Base-by-base conservation (phyloP, 1,140 invertebrate genomes). In the Carposina sasakii region DNA sequence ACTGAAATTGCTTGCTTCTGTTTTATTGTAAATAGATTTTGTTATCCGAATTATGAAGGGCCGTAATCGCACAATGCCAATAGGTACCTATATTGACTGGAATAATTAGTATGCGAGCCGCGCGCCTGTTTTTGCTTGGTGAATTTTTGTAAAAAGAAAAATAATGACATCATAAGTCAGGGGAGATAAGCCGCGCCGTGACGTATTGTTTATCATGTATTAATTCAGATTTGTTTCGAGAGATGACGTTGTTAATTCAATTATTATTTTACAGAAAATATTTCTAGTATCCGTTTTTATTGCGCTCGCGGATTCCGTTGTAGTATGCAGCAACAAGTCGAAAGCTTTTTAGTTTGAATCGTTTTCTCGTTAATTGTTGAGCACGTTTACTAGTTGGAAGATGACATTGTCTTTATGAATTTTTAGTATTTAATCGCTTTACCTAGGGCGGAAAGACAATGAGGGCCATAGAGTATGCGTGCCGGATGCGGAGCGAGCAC, bases 151-250 rank as follows among this genome's bases (percentile, higher is more conserved):
- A 71, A 76, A 81, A 78, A 73, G 59, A 68, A 63, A 78, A 73
- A 76, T 81, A 81, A 84, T 84, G 73, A 81, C 72, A 73, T 78
- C 71, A 70, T 67, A 67, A 67, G 75, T 76, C 71, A 72, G 64
- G 54, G 62, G 63, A 79, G 76, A 84, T 84, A 78, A 81, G 67
- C 55, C 59, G 66, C 62, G 72, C 60, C 70, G 66, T 62, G 55
- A 56, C 65, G 60, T 67, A 63, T 71, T 76, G 71, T 76, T 77
- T 79, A 73, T 68, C 67, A 61, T 55, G 69, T 72, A 63, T 54
- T 52, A 49, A 65, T 66, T 63, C 57, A 73, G 63, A 68, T 72
- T 73, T 71, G 66, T 71, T 48, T 16, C 52, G 57, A 51, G 36
- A 47, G 45, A 67, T 60, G 54, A 55, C 58, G 59, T 67, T 67